These are phyloP conservation scores for Caenorhabditis sinica DNA, from an alignment of 2,888 invertebrate species.

Conservation along the genomic window DNA sequence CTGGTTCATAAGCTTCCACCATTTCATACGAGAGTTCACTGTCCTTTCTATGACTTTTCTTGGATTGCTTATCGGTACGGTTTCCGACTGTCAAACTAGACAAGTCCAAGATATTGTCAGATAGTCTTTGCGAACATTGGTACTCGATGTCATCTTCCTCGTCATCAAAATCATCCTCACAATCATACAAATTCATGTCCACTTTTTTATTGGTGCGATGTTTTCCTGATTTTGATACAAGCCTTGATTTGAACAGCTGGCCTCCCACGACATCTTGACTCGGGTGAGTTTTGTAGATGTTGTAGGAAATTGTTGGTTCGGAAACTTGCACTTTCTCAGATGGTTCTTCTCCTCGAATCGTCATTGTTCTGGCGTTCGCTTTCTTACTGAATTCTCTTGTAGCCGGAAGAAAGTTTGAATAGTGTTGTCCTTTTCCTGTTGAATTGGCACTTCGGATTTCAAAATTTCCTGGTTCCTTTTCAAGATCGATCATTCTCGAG, in stretches of 20 bases:
- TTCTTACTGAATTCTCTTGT: slow-evolving; percentile 16
- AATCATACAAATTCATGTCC: slow-evolving; percentile 14
- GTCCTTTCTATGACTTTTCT: slow-evolving; percentile 12
- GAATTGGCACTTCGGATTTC: slow-evolving; percentile 30
- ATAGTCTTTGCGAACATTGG: not conserved
- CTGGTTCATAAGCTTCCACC: not conserved
- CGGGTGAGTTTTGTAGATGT: slow-evolving; percentile 47
- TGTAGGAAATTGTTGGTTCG: slow-evolving; percentile 44
- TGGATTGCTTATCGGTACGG: slow-evolving; percentile 8
- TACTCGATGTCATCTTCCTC: slow-evolving; percentile 11
- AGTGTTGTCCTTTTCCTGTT: slow-evolving; percentile 23
- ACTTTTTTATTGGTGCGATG: slow-evolving; percentile 26
- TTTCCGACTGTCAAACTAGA: slow-evolving; percentile 2
- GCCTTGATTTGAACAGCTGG: slow-evolving; percentile 29
- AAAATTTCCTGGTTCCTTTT: slow-evolving; percentile 19
- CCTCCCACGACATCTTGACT: slow-evolving; percentile 35
- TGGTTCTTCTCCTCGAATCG: slow-evolving; percentile 17
- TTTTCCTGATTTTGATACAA: slow-evolving; percentile 28
- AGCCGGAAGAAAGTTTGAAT: slow-evolving; percentile 19
- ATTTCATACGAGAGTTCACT: slow-evolving; percentile 35
- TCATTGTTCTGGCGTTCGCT: slow-evolving; percentile 18
- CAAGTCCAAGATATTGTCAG: not conserved
- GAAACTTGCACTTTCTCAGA: not conserved
- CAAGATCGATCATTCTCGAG: not conserved
- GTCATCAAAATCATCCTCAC: slow-evolving; percentile 23